These are phyloP conservation scores for Rafetus swinhoei DNA, from an alignment of 2,113 vertebrate species.

Conservation along the genomic window DNA sequence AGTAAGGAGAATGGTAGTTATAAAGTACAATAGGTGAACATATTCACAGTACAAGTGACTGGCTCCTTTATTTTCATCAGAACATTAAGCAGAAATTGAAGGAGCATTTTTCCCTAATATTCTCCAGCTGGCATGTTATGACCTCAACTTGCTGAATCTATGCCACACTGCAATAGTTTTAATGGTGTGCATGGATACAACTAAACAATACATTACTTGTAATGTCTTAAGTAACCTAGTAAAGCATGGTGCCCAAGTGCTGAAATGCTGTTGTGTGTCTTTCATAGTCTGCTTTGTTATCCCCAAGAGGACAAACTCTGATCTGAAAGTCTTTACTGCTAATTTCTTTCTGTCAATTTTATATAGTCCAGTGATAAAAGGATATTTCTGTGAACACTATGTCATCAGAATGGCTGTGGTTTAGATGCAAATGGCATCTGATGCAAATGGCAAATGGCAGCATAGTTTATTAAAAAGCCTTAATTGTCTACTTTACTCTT, in stretches of 20 bases:
- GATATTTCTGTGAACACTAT: constrained; percentile 30
- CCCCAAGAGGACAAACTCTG: constrained; percentile 68
- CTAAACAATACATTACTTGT: constrained; percentile 76
- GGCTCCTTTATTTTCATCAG: constrained; percentile 77
- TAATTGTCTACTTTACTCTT: neutral
- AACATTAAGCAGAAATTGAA: constrained; percentile 84
- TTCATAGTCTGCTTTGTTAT: constrained; percentile 73
- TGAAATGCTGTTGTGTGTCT: constrained; percentile 60
- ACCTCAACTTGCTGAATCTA: constrained; percentile 71
- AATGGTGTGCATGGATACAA: constrained; percentile 71
- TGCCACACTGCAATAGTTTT: constrained; percentile 77
- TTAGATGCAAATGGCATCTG: constrained; percentile 72
- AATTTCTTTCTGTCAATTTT: constrained; percentile 75
- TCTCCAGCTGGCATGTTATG: constrained; percentile 78
- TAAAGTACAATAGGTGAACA: constrained; percentile 68
- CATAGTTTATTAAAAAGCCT: constrained; percentile 31
- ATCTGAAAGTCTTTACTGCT: constrained; percentile 70
- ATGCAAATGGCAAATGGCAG: constrained; percentile 6
- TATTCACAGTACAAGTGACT: constrained; percentile 49
- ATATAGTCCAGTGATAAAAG: constrained; percentile 62
- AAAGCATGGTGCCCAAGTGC: constrained; percentile 71
- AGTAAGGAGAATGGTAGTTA: constrained; percentile 37
- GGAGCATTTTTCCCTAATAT: constrained; percentile 71
- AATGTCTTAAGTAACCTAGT: constrained; percentile 76
- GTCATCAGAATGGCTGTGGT: constrained; percentile 43